A percentile compares a stretch with the other conserved stretches of the same genome.
phyloP scores from a whole-genome alignment of 2,888 invertebrate species.

The Mechanitis mazaeus region DNA sequence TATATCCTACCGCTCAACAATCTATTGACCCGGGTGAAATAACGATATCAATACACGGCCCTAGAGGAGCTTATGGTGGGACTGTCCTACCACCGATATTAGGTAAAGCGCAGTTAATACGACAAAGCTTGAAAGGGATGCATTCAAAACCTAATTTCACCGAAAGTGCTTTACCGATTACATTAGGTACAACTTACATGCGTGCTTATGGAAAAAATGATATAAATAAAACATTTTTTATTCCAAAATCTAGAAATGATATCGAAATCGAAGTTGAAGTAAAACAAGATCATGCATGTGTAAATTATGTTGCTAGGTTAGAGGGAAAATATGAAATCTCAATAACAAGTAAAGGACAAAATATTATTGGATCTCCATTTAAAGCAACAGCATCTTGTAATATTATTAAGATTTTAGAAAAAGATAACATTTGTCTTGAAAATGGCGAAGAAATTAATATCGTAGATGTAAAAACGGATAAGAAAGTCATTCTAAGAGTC shows the following conservation, averaged over 20 bases:
- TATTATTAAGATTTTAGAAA: slow-evolving; percentile 53
- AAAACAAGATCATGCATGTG: slow-evolving; percentile 67
- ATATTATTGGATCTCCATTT: slow-evolving; percentile 78
- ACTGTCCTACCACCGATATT: slow-evolving; percentile 61
- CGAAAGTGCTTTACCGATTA: slow-evolving; percentile 61
- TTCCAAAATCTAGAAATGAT: slow-evolving; percentile 68
- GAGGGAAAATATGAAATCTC: slow-evolving; percentile 77
- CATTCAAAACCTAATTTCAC: slow-evolving; percentile 54
- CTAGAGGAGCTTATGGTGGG: slow-evolving; percentile 67
- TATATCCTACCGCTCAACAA: slow-evolving; percentile 75
- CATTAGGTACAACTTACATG: slow-evolving; percentile 64
- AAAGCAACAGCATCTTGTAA: slow-evolving; percentile 63
- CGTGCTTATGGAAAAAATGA: slow-evolving; percentile 65
- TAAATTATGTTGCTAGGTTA: slow-evolving; percentile 68
- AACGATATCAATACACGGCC: slow-evolving; percentile 67
- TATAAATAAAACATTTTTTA: slow-evolving; percentile 66
- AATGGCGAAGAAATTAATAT: slow-evolving; percentile 71
- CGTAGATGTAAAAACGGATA: slow-evolving; percentile 60
- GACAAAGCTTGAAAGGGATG: slow-evolving; percentile 64
- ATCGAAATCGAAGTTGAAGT: slow-evolving; percentile 70
- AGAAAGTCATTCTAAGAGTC: slow-evolving; percentile 70
- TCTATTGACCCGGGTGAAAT: slow-evolving; percentile 67
- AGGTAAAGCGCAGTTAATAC: slow-evolving; percentile 66
- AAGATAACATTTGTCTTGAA: slow-evolving; percentile 60
- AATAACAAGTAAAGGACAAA: slow-evolving; percentile 73